These are phyloP conservation scores for Girardinichthys multiradiatus DNA, from an alignment of 2,113 vertebrate genomes.

Conservation along the genomic window DNA sequence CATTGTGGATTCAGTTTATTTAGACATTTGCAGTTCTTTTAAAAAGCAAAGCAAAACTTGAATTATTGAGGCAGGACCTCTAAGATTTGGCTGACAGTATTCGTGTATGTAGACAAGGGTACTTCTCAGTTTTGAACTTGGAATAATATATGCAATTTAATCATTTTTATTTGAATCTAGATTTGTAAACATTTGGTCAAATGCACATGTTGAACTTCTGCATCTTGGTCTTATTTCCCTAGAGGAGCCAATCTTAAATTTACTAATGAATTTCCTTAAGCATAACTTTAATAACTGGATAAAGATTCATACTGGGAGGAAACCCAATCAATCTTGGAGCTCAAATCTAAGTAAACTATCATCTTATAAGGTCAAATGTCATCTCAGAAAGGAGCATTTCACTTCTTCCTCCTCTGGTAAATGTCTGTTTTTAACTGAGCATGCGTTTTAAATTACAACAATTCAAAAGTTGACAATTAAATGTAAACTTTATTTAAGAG, in stretches of 20 bases:
- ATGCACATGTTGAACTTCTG: neutral
- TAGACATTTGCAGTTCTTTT: neutral
- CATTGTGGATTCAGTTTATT: neutral
- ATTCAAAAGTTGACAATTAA: neutral
- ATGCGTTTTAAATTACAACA: neutral
- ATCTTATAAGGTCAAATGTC: neutral
- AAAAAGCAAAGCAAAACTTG: neutral
- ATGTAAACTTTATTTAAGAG: too few relatives aligned
- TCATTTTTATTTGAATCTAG: neutral
- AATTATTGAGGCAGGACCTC: too few relatives aligned
- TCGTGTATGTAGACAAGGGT: too few relatives aligned
- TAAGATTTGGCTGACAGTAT: too few relatives aligned
- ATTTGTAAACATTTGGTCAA: neutral
- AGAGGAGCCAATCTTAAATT: neutral
- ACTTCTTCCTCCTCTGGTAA: neutral
- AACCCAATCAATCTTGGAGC: neutral
- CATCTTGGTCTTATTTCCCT: neutral
- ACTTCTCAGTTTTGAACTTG: constrained; percentile 1
- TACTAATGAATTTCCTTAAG: neutral
- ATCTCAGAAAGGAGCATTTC: neutral
- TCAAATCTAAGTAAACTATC: neutral
- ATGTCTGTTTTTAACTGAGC: neutral
- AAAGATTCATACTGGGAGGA: neutral
- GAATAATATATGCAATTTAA: neutral
- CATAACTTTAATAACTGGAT: neutral